Evolutionary conservation across 2,888 invertebrate species (phyloP), one percentile per base, ranked within the genome.

Genomic region (Clostera curtula): DNA sequence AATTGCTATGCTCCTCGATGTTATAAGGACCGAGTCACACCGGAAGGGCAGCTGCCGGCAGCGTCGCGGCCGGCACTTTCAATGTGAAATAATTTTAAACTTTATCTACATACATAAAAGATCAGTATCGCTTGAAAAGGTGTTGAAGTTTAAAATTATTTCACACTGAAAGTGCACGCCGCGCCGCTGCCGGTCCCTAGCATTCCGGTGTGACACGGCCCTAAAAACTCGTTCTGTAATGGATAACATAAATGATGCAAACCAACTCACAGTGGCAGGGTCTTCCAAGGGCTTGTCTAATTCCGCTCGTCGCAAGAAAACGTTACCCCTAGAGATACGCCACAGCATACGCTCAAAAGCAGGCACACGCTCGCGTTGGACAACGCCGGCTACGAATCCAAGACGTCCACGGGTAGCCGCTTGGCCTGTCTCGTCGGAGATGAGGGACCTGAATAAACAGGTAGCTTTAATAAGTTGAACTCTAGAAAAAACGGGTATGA

Each of bases 271-370:
- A 36, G 94, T 93, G 26, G 88, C 84, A 25, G 91, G 96, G 83
- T 93, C 97, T 73, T 92, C 95, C 43, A 93, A 79, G 0, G 93
- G 90, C 38, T 91, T 89, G 24, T 92, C 91, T 20, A 97, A 90
- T 60, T 95, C 95, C 0, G 93, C 91, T 54, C 93, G 91, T 7
- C 94, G 86, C 37, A 97, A 71, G 73, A 96, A 97, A 6, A 96
- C 96, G 65, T 95, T 95, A 14, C 96, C 96, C 31, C 96, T 87
- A 10, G 95, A 96, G 41, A 95, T 95, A 43, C 96, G 88, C 96
- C 96, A 97, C 54, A 97, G 74, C 91, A 97, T 94, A 27, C 95
- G 86, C 65, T 96, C 96, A 77, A 97, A 97, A 24, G 93, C 92
- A 1, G 93, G 93, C 30, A 96, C 89, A 36, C 95, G 86, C 71